Evolutionary conservation across 2,797 vertebrate genomes (phyloP).

Genomic region (Pantherophis alleghaniensis): DNA sequence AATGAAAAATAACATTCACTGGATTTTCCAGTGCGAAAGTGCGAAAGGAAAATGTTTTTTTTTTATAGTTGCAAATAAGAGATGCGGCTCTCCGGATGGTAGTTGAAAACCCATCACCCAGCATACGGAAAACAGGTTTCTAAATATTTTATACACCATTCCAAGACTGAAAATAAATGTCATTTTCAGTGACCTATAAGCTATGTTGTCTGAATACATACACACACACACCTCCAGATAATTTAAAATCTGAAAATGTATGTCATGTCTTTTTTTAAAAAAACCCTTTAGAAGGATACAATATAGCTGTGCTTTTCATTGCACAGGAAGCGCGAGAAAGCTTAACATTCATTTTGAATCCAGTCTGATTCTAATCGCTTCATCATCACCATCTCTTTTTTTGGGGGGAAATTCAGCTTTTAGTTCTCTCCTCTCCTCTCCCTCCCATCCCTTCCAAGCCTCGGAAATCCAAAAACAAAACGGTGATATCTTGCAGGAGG

Average conservation of each 20-base stretch:
- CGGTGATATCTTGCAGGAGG: conserved; percentile 1
- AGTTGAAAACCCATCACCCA: conserved; percentile 48
- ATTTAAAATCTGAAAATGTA: conserved; percentile 27
- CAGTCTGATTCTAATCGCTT: background rate
- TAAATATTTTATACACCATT: conserved; percentile 16
- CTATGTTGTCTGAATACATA: background rate
- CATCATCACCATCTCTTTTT: background rate
- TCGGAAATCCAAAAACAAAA: conserved; percentile 20
- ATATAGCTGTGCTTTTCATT: background rate
- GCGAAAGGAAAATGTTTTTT: conserved; percentile 2
- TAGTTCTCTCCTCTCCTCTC: background rate
- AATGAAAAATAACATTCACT: background rate
- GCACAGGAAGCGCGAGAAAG: conserved; percentile 17
- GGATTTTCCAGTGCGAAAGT: conserved; percentile 17
- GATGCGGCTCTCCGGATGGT: conserved; percentile 13
- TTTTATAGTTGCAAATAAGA: conserved; percentile 29
- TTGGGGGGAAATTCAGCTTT: background rate
- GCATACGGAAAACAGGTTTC: conserved; percentile 33
- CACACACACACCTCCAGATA: background rate
- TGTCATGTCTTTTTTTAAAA: background rate
- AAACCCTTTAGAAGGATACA: conserved; percentile 18
- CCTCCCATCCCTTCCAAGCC: background rate
- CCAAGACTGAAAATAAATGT: conserved; percentile 38
- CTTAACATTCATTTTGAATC: background rate
- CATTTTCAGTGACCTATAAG: conserved; percentile 40